Conservation (phyloP, 2,113 vertebrate species). For the Cromileptes altivelis region DNA sequence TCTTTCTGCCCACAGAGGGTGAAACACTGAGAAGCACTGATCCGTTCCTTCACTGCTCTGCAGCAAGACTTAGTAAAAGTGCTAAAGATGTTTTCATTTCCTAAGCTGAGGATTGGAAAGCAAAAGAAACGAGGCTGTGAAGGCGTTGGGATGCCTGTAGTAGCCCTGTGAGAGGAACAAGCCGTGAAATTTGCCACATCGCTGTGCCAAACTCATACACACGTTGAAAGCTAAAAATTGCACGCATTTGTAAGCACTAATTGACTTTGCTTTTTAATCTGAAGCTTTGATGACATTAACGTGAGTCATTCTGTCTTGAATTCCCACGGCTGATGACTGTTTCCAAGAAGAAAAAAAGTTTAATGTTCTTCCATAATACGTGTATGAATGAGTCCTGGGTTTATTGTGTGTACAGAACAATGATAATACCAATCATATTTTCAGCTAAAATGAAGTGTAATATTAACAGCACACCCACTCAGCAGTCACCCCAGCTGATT, state of each 20-base stretch:
- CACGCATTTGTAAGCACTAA: constrained; percentile 4
- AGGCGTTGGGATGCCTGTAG: constrained; percentile 11
- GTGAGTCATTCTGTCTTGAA: neutral
- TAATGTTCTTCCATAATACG: neutral
- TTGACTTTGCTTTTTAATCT: neutral
- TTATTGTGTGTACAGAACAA: neutral
- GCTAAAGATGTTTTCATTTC: constrained; percentile 89
- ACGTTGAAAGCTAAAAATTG: neutral
- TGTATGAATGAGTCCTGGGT: neutral
- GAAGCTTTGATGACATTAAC: neutral
- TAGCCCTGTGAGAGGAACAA: constrained; percentile 17
- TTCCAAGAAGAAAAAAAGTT: neutral
- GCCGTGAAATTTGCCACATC: constrained; percentile 27
- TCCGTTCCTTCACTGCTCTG: constrained; percentile 77
- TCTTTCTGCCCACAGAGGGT: constrained; percentile 58
- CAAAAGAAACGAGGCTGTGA: constrained; percentile 44
- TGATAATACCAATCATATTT: constrained; percentile 1
- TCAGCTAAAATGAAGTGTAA: neutral
- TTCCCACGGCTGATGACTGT: neutral
- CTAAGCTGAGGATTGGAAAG: constrained; percentile 84
- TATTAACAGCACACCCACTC: neutral
- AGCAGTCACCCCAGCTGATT: neutral
- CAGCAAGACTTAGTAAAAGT: constrained; percentile 87
- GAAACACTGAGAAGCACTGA: constrained; percentile 54
- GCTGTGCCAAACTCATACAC: constrained; percentile 56